Evolutionary conservation across 2,888 invertebrate genomes (phyloP).

Genomic region (Acholoe squamosa): DNA sequence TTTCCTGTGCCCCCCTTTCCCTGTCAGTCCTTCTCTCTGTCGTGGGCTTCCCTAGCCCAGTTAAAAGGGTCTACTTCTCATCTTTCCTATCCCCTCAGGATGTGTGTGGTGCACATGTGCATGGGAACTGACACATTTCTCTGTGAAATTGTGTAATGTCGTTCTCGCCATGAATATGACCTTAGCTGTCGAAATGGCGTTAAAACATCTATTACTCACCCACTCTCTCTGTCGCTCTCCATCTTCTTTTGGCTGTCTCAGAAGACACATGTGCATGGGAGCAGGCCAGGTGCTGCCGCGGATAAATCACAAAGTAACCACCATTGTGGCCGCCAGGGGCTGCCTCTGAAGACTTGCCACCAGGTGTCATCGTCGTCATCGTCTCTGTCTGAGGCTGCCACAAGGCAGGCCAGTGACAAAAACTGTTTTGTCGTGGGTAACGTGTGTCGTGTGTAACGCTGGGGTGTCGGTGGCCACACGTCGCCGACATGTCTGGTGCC

Average conservation of each 20-base stretch:
- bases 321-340: constrained; percentile 10
- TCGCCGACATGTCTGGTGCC: not conserved
- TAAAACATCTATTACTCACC: no score
- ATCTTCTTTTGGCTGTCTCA: not conserved
- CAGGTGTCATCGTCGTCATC: not conserved
- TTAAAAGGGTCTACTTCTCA: no score
- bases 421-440: constrained; percentile 33
- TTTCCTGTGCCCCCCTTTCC: not conserved
- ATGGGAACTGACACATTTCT: no score
- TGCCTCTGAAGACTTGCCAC: constrained; percentile 35
- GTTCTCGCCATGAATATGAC: no score
- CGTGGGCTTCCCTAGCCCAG: no score
- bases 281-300: not conserved
- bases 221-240: not conserved
- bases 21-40: not conserved
- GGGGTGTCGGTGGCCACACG: not conserved
- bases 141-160: no score
- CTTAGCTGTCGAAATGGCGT: no score
- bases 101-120: no score
- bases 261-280: constrained; percentile 44
- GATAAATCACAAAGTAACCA: constrained; percentile 62
- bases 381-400: not conserved
- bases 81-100: no score
- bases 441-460: not conserved
- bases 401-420: constrained; percentile 26